phyloP scores from a whole-genome alignment of 2,113 vertebrate species.

The Laticauda laticaudata region DNA sequence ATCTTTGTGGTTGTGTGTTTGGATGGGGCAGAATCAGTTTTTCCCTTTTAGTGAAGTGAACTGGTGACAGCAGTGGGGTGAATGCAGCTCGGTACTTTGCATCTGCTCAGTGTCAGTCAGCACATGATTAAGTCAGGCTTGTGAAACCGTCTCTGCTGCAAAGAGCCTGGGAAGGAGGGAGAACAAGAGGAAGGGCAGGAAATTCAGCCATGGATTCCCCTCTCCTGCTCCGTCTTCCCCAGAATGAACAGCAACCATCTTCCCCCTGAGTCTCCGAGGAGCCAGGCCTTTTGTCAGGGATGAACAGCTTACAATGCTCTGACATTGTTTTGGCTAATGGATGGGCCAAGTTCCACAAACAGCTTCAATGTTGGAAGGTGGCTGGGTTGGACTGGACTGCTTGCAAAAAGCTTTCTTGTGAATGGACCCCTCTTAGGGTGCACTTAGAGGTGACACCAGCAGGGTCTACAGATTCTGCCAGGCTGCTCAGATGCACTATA shows the following conservation, averaged over 20 bases:
- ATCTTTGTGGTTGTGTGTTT: not conserved
- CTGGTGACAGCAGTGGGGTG: not conserved
- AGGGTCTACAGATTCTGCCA: not conserved
- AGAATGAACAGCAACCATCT: not conserved
- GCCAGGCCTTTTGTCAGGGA: not conserved
- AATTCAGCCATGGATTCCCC: too few species aligned
- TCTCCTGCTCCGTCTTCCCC: not conserved
- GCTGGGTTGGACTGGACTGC: not conserved
- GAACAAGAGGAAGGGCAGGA: not conserved
- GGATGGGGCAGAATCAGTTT: not conserved
- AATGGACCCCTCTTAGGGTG: accelerated
- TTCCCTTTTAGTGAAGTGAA: slow-evolving; percentile 1
- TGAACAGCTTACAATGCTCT: not conserved
- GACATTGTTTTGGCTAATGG: not conserved
- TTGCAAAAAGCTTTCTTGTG: accelerated
- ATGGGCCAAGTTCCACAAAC: accelerated
- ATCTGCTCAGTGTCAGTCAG: slow-evolving; percentile 23
- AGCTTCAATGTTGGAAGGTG: not conserved
- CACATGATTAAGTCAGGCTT: slow-evolving; percentile 17
- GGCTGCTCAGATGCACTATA: not conserved
- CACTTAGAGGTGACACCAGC: accelerated
- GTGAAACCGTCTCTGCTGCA: slow-evolving; percentile 1
- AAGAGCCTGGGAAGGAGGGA: accelerated
- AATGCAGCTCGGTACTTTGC: slow-evolving; percentile 32
- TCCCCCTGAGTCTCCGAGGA: not conserved